Base-by-base conservation (phyloP, 2,113 vertebrate genomes). In the Nothocercus julius region DNA sequence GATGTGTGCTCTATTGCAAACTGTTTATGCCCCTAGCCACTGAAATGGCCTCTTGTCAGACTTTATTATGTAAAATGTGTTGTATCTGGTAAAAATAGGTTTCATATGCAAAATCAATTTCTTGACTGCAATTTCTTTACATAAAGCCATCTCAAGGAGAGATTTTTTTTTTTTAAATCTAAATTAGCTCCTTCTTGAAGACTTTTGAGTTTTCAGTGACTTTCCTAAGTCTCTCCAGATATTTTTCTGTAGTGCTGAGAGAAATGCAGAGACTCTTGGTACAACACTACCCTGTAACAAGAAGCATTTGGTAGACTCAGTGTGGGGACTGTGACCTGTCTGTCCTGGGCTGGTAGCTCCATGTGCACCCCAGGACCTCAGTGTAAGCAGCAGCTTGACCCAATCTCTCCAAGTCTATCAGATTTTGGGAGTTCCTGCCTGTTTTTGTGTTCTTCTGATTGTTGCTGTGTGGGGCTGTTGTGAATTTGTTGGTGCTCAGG, bases 1-100 rank as follows among this genome's bases (percentile, higher is more conserved):
- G 81, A 78, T 79, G 25, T 1, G 2, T 73, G 42, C 34, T 81
- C 16, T n/a, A 13, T 76, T 81, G 74, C 66, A 80, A 85, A 59
- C 34, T 96, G 62, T 91, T 96, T 96, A 81, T 93, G 94, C 81
- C 89, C 13, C 53, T 72, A 79, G 89, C 91, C 84, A 91, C 75
- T 74, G 82, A 87, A 85, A 69, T 70, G 75, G 36, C 75, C 91
- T 74, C 28, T 92, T 96, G 75, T 95, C 86, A 89, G 86, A 82
- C 44, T 83, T 93, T n/a, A 42, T 91, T 92, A 78, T 11, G 42
- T 91, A 54, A 89, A 94, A 36, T 58, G 56, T 72, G 36, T 1
- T 8, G 22, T 93, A 72, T 9, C 42, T 2, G 3, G 69, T 84
- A 93, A 96, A 94, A 94, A 93, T 86, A 90, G 66, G 64, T 70